Conservation (phyloP, 2,797 vertebrate species). For the Manis crassicaudata region DNA sequence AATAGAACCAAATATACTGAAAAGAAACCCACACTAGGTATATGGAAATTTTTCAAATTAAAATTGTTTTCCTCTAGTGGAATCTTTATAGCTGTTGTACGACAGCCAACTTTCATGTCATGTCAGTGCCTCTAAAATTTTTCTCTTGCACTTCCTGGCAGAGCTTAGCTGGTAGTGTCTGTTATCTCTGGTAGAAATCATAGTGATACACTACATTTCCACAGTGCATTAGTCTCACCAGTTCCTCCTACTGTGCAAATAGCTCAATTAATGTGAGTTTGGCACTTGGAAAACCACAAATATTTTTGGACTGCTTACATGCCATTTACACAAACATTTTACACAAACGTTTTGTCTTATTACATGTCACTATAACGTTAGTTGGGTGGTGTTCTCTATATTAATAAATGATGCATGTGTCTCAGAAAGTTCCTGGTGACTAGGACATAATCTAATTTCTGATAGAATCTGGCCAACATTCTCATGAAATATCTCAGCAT, state of each 20-base stretch:
- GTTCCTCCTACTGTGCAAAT: not conserved
- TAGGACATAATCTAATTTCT: conserved; percentile 10
- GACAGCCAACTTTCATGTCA: not conserved
- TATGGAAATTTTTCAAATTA: conserved; percentile 48
- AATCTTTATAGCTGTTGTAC: not conserved
- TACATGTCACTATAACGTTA: not conserved
- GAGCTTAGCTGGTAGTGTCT: not conserved
- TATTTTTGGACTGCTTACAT: not conserved
- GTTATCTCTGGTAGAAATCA: conserved; percentile 25
- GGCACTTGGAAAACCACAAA: conserved; percentile 14
- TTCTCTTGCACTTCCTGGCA: conserved; percentile 34
- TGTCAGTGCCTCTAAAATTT: not conserved
- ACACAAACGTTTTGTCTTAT: not conserved
- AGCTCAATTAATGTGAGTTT: not conserved
- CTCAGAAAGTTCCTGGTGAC: conserved; percentile 1
- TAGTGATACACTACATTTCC: not conserved
- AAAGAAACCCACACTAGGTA: not conserved
- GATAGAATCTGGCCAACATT: not conserved
- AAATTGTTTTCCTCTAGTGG: not conserved
- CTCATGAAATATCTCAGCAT: conserved; percentile 38
- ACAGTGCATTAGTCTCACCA: not conserved
- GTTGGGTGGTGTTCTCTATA: conserved; percentile 10
- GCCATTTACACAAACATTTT: conserved; percentile 8
- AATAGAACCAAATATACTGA: conserved; percentile 40
- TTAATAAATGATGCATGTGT: not conserved